Conservation (phyloP, 2,888 invertebrate genomes). For the Pandemis heparana region DNA sequence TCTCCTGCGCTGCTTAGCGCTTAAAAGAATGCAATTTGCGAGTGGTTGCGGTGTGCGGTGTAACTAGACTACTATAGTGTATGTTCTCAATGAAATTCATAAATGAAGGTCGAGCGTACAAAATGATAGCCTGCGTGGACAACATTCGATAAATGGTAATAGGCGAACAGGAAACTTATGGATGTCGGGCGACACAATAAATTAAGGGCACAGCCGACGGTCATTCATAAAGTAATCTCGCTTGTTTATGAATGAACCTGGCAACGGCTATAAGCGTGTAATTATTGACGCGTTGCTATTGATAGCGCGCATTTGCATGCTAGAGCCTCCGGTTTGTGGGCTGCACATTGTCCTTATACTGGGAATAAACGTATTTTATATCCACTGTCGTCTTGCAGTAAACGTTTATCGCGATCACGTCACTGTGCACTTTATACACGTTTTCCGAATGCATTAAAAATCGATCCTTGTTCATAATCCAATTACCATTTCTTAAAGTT, state of each 20-base stretch:
- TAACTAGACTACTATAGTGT: constrained; percentile 41
- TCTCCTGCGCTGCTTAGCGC: constrained; percentile 36
- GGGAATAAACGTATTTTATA: constrained; percentile 19
- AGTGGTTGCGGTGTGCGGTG: constrained; percentile 17
- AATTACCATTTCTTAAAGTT: constrained; percentile 18
- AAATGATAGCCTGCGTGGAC: constrained; percentile 66
- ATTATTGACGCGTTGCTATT: constrained; percentile 75
- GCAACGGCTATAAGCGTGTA: constrained; percentile 65
- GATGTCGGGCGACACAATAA: constrained; percentile 71
- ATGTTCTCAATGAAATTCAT: constrained; percentile 71
- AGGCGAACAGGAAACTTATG: constrained; percentile 75
- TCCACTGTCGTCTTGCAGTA: neutral
- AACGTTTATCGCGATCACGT: constrained; percentile 12
- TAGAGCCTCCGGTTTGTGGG: constrained; percentile 23
- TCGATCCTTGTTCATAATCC: neutral
- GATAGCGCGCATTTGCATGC: constrained; percentile 76
- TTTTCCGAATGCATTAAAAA: neutral
- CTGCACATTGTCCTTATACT: constrained; percentile 18
- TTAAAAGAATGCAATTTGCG: constrained; percentile 41
- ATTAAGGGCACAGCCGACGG: constrained; percentile 71
- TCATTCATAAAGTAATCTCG: constrained; percentile 80
- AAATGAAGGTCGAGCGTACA: constrained; percentile 70
- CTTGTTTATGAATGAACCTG: constrained; percentile 82
- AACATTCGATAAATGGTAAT: constrained; percentile 79
- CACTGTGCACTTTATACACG: neutral